phyloP scores from a whole-genome alignment of 2,797 vertebrate species.

The Ceryle rudis region DNA sequence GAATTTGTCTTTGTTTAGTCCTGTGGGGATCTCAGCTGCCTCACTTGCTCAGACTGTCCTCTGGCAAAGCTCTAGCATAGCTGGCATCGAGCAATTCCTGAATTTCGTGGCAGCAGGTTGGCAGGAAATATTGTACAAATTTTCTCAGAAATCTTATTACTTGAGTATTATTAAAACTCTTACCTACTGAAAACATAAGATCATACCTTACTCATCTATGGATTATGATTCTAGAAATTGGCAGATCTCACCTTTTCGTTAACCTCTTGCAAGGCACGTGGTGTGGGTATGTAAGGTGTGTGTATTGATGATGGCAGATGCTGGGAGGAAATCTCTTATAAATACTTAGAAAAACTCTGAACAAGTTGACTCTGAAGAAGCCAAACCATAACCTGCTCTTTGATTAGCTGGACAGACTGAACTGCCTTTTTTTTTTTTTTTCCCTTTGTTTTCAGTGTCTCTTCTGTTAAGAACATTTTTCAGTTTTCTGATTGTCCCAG shows the following conservation, averaged over 20 bases:
- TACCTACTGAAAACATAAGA: not conserved
- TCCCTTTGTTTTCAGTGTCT: not conserved
- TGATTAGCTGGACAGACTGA: not conserved
- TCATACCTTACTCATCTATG: fast-evolving
- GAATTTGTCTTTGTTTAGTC: not conserved
- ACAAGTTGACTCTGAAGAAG: not conserved
- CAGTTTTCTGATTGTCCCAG: not conserved
- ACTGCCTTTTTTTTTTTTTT: no score
- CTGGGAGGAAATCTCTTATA: not conserved
- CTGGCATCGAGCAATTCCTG: not conserved
- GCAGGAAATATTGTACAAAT: not conserved
- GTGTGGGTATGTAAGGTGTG: fast-evolving
- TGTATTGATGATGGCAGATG: not conserved
- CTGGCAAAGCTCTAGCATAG: not conserved
- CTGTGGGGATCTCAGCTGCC: not conserved
- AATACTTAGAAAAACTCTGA: not conserved
- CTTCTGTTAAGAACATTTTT: not conserved
- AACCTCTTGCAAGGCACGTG: not conserved
- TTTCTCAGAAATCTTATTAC: not conserved
- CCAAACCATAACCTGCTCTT: not conserved
- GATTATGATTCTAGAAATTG: not conserved
- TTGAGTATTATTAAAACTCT: not conserved
- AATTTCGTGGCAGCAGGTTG: not conserved
- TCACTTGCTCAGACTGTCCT: not conserved
- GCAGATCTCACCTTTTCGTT: not conserved